Percentiles rank a stretch among this genome's conserved stretches.
Evolutionary conservation across 2,113 vertebrate species (phyloP).

Genomic region (Paradisaea rubra): DNA sequence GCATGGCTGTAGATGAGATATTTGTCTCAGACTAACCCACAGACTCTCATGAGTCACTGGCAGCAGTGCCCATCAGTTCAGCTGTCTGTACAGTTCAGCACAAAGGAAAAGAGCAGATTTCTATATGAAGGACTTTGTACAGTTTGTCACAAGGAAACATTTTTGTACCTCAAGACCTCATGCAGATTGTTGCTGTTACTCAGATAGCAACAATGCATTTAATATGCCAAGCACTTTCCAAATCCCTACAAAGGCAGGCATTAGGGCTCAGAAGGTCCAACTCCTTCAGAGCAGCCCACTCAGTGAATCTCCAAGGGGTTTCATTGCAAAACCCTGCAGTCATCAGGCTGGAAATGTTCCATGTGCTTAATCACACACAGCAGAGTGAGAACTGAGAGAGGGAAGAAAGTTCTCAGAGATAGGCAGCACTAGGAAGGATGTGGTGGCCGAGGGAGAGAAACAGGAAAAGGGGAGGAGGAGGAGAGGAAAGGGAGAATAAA

Average conservation of each 20-base stretch:
- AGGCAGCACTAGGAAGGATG: slow-evolving; percentile 26
- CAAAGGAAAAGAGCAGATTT: not conserved
- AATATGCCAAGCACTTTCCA: not conserved
- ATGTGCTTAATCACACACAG: not conserved
- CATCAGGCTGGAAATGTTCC: not conserved
- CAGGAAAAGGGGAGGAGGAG: slow-evolving; percentile 48
- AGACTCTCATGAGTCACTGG: not conserved
- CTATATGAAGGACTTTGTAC: not conserved
- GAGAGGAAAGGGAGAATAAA: slow-evolving; percentile 8
- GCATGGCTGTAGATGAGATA: not conserved
- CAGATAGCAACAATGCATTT: not conserved
- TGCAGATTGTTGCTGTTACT: not conserved
- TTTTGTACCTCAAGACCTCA: not conserved
- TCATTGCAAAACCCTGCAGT: slow-evolving; percentile 15
- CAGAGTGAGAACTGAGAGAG: not conserved
- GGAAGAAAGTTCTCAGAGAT: not conserved
- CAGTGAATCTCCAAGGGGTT: not conserved
- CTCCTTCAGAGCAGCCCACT: not conserved
- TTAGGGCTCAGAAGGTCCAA: not conserved
- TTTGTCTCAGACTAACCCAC: not conserved
- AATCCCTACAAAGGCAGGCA: not conserved
- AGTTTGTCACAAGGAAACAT: not conserved
- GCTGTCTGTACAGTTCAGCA: not conserved
- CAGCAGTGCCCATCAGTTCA: not conserved
- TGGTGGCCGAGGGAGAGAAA: not conserved